Base-by-base conservation (phyloP, 1,140 invertebrate species). In the Macrotrachela quadricornifera region DNA sequence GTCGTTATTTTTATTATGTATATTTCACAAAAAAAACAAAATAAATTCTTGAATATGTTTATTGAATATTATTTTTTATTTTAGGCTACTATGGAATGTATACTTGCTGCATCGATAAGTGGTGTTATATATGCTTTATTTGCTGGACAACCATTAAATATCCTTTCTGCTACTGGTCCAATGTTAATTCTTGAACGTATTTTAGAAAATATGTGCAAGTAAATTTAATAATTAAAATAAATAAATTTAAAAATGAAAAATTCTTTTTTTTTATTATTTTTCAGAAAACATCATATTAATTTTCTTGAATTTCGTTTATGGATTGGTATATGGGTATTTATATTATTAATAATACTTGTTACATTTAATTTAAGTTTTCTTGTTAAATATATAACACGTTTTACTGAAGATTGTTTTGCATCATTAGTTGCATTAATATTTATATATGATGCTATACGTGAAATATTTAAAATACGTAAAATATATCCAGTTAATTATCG, bases 391-490 rank as follows among this genome's bases (percentile, higher is more conserved):
- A 68, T 62, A 37, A 70, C 66, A 18, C 56, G 64, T 46, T 71
- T 73, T 51, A 73, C 70, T 10, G 70, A 73, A 61, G 70, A 71
- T 56, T 70, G 63, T 36, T 72, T 71, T 59, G 66, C 70, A 10
- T 62, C 63, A 10, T 55, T 71, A 15, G 67, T 71, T 46, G 68
- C 70, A 10, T 56, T 62, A 16, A 71, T 72, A 18, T 71, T 71
- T 56, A 71, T 71, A 45, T 58, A 66, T 15, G 59, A 70, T 57
- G 66, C 67, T 17, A 57, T 69, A 36, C 60, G 64, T 50, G 64
- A 65, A 53, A 30, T 30, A 30, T 30, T 30, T 4, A 30, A 30
- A 30, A 30, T 30, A 4, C 21, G 21, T 30, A 30, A 30, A 30
- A 30, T 30, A 4, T 30, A 30, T 30, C 21, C 21, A 4, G 21